phyloP scores from a whole-genome alignment of 2,888 invertebrate genomes.

The Tetanocera ferruginea region DNA sequence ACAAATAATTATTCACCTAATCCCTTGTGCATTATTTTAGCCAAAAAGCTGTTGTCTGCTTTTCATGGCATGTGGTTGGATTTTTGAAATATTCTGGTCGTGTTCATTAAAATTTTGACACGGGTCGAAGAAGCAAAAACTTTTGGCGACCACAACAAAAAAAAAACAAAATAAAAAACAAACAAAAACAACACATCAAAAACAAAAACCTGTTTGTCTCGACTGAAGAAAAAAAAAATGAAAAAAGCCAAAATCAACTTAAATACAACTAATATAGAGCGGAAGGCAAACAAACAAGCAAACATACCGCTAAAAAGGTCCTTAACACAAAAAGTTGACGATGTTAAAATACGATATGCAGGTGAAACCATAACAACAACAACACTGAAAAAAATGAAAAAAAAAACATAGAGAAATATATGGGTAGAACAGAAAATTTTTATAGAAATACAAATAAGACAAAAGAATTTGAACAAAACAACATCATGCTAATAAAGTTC shows the following conservation, averaged over 20 bases:
- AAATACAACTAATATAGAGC: background rate
- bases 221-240: background rate
- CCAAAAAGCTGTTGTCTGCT: no score
- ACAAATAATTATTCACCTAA: background rate
- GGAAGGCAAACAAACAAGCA: background rate
- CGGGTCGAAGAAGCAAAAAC: background rate
- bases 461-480: background rate
- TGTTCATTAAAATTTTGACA: slow-evolving; percentile 4
- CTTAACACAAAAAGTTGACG: background rate
- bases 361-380: background rate
- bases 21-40: background rate
- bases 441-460: background rate
- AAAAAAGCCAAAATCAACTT: no score
- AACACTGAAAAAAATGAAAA: background rate
- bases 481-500: background rate
- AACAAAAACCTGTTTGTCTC: background rate
- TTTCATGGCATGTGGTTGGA: no score
- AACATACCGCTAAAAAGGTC: background rate
- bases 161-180: background rate
- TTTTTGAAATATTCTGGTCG: no score
- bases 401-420: background rate
- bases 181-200: background rate
- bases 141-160: background rate
- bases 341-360: background rate
- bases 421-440: no score